Percentiles rank a stretch among this genome's conserved stretches.
phyloP scores from a whole-genome alignment of 37 sponge, comb jelly and placozoan genomes.

The Trichoplax adhaerens region DNA sequence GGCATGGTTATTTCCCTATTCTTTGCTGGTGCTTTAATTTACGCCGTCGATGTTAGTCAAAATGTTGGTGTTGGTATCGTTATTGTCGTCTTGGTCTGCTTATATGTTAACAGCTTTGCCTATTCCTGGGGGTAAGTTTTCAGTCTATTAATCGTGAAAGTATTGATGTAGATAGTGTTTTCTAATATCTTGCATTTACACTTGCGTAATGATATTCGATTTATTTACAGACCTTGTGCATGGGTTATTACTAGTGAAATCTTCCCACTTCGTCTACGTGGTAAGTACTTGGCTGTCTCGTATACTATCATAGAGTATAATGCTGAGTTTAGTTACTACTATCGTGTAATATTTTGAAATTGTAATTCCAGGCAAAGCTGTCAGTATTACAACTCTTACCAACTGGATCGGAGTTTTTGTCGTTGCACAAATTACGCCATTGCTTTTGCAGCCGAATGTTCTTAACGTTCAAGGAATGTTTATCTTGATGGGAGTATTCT shows the following conservation, averaged over 20 bases:
- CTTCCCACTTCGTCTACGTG: slow-evolving; percentile 41
- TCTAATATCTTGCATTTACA: neutral
- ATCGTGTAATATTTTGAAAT: neutral
- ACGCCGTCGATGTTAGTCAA: slow-evolving; percentile 5
- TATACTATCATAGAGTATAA: neutral
- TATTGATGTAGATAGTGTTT: too few species aligned
- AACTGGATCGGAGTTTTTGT: slow-evolving; percentile 54
- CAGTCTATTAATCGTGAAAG: too few species aligned
- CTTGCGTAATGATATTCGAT: neutral
- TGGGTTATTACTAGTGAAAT: slow-evolving; percentile 74
- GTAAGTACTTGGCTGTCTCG: slow-evolving; percentile 7
- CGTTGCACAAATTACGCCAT: slow-evolving; percentile 38
- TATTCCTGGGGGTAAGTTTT: slow-evolving; percentile 47
- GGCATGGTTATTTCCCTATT: slow-evolving; percentile 35
- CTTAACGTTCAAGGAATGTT: slow-evolving; percentile 36
- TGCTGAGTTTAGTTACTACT: neutral
- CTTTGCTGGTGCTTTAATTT: slow-evolving; percentile 20
- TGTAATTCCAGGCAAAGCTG: slow-evolving; percentile 19
- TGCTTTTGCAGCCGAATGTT: slow-evolving; percentile 17
- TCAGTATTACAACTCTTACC: slow-evolving; percentile 43
- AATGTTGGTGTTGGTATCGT: slow-evolving; percentile 20
- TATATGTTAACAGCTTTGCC: slow-evolving; percentile 64
- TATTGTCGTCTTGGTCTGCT: slow-evolving; percentile 24
- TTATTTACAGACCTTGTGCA: slow-evolving; percentile 21
- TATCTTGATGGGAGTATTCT: slow-evolving; percentile 19